Conservation (phyloP, 2,113 vertebrate genomes). For the Galemys pyrenaicus region DNA sequence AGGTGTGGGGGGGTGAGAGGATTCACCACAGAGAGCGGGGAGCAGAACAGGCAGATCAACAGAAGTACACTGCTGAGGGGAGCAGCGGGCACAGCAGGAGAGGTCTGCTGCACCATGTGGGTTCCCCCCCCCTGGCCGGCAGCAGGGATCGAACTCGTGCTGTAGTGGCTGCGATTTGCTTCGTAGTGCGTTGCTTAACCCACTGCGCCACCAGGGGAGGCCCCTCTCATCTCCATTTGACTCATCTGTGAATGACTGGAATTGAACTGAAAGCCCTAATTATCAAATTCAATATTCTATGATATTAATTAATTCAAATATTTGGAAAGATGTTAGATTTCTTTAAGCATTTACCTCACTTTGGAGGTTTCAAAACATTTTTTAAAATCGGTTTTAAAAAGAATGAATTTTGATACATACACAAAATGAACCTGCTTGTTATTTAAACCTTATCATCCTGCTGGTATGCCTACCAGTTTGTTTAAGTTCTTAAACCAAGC, state of each 20-base stretch:
- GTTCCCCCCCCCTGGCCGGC: no score
- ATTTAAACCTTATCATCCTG: not conserved
- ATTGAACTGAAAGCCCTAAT: not conserved
- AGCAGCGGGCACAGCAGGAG: no score
- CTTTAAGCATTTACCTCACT: conserved; percentile 19
- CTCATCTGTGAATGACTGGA: not conserved
- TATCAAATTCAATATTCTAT: not conserved
- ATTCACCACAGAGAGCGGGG: no score
- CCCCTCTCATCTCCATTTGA: not conserved
- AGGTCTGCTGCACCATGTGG: no score
- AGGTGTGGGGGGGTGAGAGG: no score
- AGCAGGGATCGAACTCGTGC: no score
- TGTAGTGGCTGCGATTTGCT: no score
- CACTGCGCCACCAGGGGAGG: no score
- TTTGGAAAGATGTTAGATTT: conserved; percentile 9
- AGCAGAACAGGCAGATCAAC: no score
- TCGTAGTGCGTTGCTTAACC: no score
- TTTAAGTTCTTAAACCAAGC: not conserved
- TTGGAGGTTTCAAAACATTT: not conserved
- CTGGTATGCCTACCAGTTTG: not conserved
- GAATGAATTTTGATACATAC: conserved; percentile 4
- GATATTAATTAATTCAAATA: conserved; percentile 17
- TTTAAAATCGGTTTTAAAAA: conserved; percentile 14
- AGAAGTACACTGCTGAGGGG: no score
- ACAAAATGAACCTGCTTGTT: not conserved